Evolutionary conservation across 2,888 invertebrate genomes (phyloP).

Genomic region (Microctonus brassicae): DNA sequence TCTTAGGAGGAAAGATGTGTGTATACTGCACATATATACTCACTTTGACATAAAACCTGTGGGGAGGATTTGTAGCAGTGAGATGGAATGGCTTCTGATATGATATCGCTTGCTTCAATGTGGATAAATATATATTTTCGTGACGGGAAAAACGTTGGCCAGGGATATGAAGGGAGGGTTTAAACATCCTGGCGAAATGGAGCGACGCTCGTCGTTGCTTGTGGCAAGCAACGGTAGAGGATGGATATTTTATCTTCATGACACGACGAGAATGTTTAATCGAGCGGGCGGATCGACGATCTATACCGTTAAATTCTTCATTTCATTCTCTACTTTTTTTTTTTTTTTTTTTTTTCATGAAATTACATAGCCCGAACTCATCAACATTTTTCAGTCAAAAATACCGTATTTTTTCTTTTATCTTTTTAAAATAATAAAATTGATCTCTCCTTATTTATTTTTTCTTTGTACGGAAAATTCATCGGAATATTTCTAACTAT

Average conservation of each 20-base stretch:
- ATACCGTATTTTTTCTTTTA: background rate
- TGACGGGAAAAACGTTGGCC: background rate
- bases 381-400: background rate
- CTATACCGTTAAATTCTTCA: background rate
- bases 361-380: conserved; percentile 1
- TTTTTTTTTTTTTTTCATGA: background rate
- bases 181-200: conserved; percentile 15
- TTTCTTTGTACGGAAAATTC: background rate
- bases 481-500: background rate
- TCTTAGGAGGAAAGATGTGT: background rate
- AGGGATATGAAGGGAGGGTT: background rate
- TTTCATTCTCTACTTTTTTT: background rate
- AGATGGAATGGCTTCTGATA: conserved; percentile 23
- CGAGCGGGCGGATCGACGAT: conserved; percentile 14
- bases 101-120: conserved; percentile 20
- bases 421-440: background rate
- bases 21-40: background rate
- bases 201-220: conserved; percentile 8
- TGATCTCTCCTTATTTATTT: background rate
- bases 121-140: conserved; percentile 23
- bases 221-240: conserved; percentile 19
- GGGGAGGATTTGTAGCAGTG: conserved; percentile 5
- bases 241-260: conserved; percentile 18
- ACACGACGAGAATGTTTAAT: conserved; percentile 19
- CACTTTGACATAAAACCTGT: background rate